Evolutionary conservation across 1,140 invertebrate genomes (phyloP), one percentile per base, ranked within the genome.

Genomic region (Cydia fagiglandana): DNA sequence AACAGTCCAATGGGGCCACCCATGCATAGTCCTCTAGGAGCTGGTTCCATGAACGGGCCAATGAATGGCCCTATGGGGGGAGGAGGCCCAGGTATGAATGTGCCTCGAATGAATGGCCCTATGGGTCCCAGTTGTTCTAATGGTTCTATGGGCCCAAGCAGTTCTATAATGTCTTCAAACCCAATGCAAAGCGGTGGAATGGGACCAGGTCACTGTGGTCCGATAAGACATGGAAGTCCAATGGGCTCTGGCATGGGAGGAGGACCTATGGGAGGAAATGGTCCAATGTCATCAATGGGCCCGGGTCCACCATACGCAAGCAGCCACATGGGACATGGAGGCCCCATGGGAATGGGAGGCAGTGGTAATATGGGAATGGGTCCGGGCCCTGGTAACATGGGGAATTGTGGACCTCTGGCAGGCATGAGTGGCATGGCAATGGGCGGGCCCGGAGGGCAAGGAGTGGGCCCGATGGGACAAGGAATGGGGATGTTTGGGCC

Each of bases 1-100:
- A 95, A 94, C 75, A 95, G 95, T 73, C 95, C 95, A 3, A 95
- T 95, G 94, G 94, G 95, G 6, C 93, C 90, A 79, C 93, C 93
- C 20, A 93, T 94, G 89, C 93, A 94, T 77, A 94, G 93, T 85
- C 94, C 94, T 50, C 81, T 94, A 34, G 93, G 92, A 68, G 87
- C 86, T 73, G 88, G 88, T 75, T 90, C 91, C 78, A 93, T 93
- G 91, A 93, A 93, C 82, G 93, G 93, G n/a, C 91, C 93, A 34
- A 91, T 93, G 84, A 93, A 93, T 91, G 93, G 94, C 6, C 92
- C 93, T 20, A 93, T 94, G 90, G 93, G 91, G 75, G 89, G 91
- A n/a, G 91, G 89, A 73, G 90, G 91, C 2, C 90, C 91, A n/a
- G 88, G 92, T 76, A 94, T 94, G 93, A 93, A 91, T 87, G 92